These are phyloP conservation scores for Acromyrmex echinatior DNA, from an alignment of 1,140 invertebrate species.

Conservation along the genomic window DNA sequence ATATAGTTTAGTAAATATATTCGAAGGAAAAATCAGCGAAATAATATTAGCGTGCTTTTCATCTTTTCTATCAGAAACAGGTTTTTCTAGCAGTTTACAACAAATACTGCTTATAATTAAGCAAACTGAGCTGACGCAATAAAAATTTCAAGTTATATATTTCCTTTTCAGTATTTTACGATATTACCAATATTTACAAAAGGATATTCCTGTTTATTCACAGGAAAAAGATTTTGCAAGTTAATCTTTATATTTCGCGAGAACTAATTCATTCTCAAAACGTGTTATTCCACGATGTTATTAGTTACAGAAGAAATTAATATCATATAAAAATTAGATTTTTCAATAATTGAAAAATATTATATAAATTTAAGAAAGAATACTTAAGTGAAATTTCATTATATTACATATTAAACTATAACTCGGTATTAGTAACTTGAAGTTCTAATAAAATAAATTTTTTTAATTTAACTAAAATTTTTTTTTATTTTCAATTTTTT, in stretches of 20 bases:
- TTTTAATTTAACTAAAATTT: no score
- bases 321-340: no score
- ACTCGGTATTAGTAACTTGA: no score
- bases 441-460: no score
- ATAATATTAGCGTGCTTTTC: conserved; percentile 17
- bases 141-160: neutral
- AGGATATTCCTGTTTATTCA: neutral
- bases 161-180: conserved; percentile 1
- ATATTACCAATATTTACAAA: neutral
- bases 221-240: neutral
- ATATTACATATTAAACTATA: no score
- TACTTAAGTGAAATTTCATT: no score
- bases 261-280: neutral
- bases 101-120: neutral
- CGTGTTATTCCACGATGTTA: no score
- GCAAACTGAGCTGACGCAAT: neutral
- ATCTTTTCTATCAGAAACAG: neutral
- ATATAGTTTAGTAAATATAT: conserved; percentile 12
- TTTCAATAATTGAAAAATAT: no score
- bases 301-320: no score
- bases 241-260: neutral
- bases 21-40: neutral
- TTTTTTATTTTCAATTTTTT: no score
- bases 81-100: conserved; percentile 16
- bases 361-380: no score